Base-by-base conservation (phyloP, 1,140 invertebrate species). In the Oncopodura yosiiana region DNA sequence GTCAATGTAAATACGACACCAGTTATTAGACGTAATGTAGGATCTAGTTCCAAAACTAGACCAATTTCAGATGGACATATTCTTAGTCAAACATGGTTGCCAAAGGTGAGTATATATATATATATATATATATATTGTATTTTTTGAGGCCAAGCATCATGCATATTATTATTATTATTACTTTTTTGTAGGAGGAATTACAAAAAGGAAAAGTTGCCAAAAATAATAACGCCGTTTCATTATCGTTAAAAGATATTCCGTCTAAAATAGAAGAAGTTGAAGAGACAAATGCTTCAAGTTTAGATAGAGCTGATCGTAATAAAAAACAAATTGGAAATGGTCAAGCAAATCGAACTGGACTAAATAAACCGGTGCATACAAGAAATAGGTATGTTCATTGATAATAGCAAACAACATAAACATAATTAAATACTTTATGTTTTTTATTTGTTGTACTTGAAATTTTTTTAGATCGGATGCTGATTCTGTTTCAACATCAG, bases 401-500 rank as follows among this genome's bases (percentile, higher is more conserved):
- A 4, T 19, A 48, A 14, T 30, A 34, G 4, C 14, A 26, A 49
- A 18, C 27, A 36, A 11, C 3, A 18, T 37, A 24, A 50, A 18
- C 3, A 42, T 27, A 42, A 42, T 16, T 24, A 26, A 37, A 14
- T 38, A 11, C 12, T 24, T 4, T 50, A 14, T 32, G 49, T n/a
- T n/a, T n/a, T n/a, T n/a, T n/a, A n/a, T n/a, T 19, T 44, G 42
- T 19, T 18, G 24, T 9, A 23, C 14, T 49, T 34, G 23, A 54
- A 18, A 29, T 46, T 53, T 32, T 44, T 24, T 27, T 26, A 61
- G 77, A 32, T 84, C 81, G 24, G 87, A 89, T 69, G 83, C 81
- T 1, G 86, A 89, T 67, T 87, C 84, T 63, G 80, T 89, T 46
- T 82, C 83, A 6, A 84, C 84, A 6, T 81, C 83, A 56, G 80